Evolutionary conservation across 2,797 vertebrate genomes (phyloP), one percentile per base, ranked within the genome.

Genomic region (Eulemur coronatus): DNA sequence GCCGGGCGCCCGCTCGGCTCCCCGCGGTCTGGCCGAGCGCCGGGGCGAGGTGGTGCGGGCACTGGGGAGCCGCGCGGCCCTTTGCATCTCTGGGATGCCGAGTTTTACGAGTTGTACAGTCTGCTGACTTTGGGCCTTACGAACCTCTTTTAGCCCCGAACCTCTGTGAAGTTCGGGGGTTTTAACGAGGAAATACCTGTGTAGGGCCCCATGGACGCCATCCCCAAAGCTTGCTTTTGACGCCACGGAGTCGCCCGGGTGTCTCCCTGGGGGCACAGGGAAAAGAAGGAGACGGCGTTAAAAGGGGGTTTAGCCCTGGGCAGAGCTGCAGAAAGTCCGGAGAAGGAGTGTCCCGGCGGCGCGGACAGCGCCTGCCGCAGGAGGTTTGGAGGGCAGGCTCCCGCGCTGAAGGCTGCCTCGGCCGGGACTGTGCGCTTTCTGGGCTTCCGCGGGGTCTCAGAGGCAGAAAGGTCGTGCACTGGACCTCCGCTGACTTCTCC

Each of bases 121-220:
- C 59, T 92, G 92, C 91, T 75, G 95, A 91, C 95, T 84, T 50
- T 0, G 85, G 85, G 72, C 46, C 38, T 50, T 57, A 0, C 13
- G 63, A 65, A 65, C 33, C 63, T 65, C 63, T n/a, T n/a, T 65
- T 65, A 17, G 63, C 63, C 63, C 7, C 9, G 33, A 46, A 10
- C 67, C 14, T 67, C 46, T 76, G 41, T 84, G 89, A 90, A 87
- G 84, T 89, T 11, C 18, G 0, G 63, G 84, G n/a, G 12, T 33
- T 96, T 91, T 82, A 86, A 91, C 13, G 84, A 70, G 95, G 96
- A 35, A 67, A 84, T 78, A 28, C 84, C 84, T n/a, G 57, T 24
- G 48, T 5, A 3, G 55, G 80, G 73, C 81, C 67, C 48, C 55
- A 7, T 2, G 43, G 96, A 95, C 81, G 95, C 95, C 6, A 5